Evolutionary conservation across 1,140 invertebrate genomes (phyloP), one percentile per base, ranked within the genome.

Genomic region (Rhyzopertha dominica): DNA sequence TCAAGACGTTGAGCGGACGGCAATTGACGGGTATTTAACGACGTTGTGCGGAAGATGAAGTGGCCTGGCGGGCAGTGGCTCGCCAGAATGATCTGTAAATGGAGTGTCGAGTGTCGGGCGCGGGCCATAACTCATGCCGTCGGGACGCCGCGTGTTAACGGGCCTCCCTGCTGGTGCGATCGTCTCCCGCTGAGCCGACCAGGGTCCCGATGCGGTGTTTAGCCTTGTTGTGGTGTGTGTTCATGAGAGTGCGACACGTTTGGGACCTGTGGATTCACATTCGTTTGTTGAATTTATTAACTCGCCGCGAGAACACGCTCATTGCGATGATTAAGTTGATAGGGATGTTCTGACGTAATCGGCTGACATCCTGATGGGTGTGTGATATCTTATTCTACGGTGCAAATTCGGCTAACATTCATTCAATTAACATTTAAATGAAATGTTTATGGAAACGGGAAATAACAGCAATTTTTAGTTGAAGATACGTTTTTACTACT

Each of bases 71-170:
- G 71, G 71, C 53, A 58, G 58, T 56, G 61, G 72, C 71, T 71
- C 71, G 69, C 67, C 67, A 65, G 69, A 73, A 75, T 74, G 70
- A 71, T 75, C 71, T 73, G 72, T 72, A 73, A 75, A 74, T 74
- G 70, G 72, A 74, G 71, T 70, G 65, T 63, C 64, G 66, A 63
- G 61, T 59, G 59, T 65, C 62, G 54, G 58, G 65, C 62, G 43
- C 59, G 59, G 62, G 66, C 56, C 47, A 64, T 64, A 62, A 62
- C 46, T 64, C 62, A 64, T 58, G 53, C 54, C 52, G 63, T 62
- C 61, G 59, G 60, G 58, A 66, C 61, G 67, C 40, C 19, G 25
- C 16, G 23, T 51, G 43, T 51, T 51, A 51, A 54, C 49, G 49
- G 35, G 25, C 30, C 42, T 40, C 41, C 52, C 44, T 49, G 43